Evolutionary conservation across 2,888 invertebrate genomes (phyloP), one percentile per base, ranked within the genome.

Genomic region (Euplagia quadripunctaria): DNA sequence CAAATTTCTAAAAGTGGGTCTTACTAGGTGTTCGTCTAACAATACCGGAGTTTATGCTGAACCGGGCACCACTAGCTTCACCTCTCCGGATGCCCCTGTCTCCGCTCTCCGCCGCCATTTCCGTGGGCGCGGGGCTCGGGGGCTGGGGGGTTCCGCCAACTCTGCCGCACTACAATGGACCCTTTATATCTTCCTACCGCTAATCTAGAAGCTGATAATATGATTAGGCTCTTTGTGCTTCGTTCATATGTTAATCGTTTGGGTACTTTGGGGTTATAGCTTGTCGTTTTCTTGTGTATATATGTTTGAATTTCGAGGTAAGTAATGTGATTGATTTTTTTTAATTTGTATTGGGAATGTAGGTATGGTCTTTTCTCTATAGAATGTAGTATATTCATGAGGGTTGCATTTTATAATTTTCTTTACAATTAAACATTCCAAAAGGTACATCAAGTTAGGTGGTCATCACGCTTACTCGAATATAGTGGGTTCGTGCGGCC

Each of bases 81-180:
- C 94, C 92, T 93, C 89, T 78, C 92, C 94, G 94, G 94, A 94
- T 87, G 91, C 88, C 88, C 88, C 92, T 92, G 95, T 94, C 94
- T 94, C 94, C 93, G 94, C 89, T 91, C 91, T 89, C 90, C 91
- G 91, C 95, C 94, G 90, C 94, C 90, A 91, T 91, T 92, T 94
- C 94, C 94, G 91, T 79, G 85, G 85, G 71, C 84, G 80, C 73
- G 84, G 76, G 80, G 76, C 79, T 79, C 80, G 81, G 74, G 82
- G 75, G 72, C 69, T 72, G 73, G 79, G 79, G 71, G 79, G 85
- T 88, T 87, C 86, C 88, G 86, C 83, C 83, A 80, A 88, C 86
- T 85, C 89, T 51, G 84, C 85, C 85, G 85, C 76, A 88, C 90
- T 91, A 94, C 94, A 94, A 94, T 94, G 88, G 90, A 87, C 90